Percentiles rank a stretch among this genome's conserved stretches.
These are phyloP conservation scores for Cartodere bifasciata DNA, from an alignment of 2,888 invertebrate species.

Conservation along the genomic window DNA sequence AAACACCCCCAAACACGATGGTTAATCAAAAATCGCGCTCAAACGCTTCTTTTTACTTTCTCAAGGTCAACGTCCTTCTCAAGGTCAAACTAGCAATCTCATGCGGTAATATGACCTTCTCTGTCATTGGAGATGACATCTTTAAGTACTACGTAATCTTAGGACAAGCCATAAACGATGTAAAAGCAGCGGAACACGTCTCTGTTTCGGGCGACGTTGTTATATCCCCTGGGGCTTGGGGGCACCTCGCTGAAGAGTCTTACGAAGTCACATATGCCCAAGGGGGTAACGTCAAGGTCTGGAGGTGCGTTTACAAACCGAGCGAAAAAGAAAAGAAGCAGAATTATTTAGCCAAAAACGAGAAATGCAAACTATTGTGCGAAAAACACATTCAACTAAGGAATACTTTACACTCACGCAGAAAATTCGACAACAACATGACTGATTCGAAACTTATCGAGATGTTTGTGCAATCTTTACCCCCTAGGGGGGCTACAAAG, in stretches of 20 bases:
- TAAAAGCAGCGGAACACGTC: slow-evolving; percentile 39
- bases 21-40: no score
- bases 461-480: slow-evolving; percentile 24
- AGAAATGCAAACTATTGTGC: slow-evolving; percentile 16
- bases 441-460: slow-evolving; percentile 20
- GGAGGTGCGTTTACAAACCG: slow-evolving; percentile 18
- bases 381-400: slow-evolving; percentile 19
- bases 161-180: slow-evolving; percentile 41
- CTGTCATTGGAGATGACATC: slow-evolving; percentile 40
- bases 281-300: slow-evolving; percentile 32
- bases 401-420: slow-evolving; percentile 15
- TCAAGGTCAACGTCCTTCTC: slow-evolving; percentile 20
- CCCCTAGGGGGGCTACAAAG: slow-evolving; percentile 36
- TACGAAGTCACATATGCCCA: slow-evolving; percentile 34
- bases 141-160: slow-evolving; percentile 42
- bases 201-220: slow-evolving; percentile 43
- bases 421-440: slow-evolving; percentile 16
- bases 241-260: slow-evolving; percentile 38
- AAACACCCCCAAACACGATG: no score
- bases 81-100: slow-evolving; percentile 45
- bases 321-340: slow-evolving; percentile 15
- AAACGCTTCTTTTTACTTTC: no score
- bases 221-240: slow-evolving; percentile 43
- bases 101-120: slow-evolving; percentile 43
- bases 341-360: slow-evolving; percentile 16